A percentile compares a stretch with the other conserved stretches of the same genome.
Conservation (phyloP, 2,113 vertebrate species). For the Cacatua alba region DNA sequence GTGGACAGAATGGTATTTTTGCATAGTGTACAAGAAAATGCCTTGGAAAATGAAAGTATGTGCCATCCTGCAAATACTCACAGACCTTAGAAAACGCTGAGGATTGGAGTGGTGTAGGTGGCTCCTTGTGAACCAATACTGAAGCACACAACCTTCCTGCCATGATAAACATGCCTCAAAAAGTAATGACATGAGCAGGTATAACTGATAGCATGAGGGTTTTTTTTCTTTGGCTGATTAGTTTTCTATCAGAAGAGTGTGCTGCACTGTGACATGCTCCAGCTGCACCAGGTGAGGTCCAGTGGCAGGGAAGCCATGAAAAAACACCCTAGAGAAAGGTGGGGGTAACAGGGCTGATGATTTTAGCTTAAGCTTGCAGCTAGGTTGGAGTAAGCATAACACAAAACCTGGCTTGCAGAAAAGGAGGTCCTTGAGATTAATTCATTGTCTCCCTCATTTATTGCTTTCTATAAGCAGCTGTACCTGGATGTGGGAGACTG, state of each 20-base stretch:
- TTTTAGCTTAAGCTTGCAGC: neutral
- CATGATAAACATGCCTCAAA: neutral
- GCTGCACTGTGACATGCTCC: neutral
- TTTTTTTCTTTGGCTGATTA: neutral
- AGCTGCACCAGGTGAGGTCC: neutral
- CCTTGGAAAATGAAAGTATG: neutral
- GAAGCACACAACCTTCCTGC: neutral
- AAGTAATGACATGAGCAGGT: neutral
- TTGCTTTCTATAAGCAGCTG: slow-evolving; percentile 37
- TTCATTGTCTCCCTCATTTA: slow-evolving; percentile 22
- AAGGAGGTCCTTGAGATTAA: neutral
- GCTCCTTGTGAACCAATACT: neutral
- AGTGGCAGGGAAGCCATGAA: neutral
- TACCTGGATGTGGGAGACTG: slow-evolving; percentile 13
- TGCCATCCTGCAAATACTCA: neutral
- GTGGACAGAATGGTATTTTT: neutral
- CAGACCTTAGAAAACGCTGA: neutral
- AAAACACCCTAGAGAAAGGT: neutral
- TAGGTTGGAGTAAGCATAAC: neutral
- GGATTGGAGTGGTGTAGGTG: neutral
- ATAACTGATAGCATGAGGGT: neutral
- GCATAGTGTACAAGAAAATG: neutral
- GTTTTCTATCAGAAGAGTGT: neutral
- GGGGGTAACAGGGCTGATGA: neutral
- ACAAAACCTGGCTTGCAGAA: slow-evolving; percentile 8